phyloP scores from a whole-genome alignment of 2,113 vertebrate genomes.

The Psettodes erumei region DNA sequence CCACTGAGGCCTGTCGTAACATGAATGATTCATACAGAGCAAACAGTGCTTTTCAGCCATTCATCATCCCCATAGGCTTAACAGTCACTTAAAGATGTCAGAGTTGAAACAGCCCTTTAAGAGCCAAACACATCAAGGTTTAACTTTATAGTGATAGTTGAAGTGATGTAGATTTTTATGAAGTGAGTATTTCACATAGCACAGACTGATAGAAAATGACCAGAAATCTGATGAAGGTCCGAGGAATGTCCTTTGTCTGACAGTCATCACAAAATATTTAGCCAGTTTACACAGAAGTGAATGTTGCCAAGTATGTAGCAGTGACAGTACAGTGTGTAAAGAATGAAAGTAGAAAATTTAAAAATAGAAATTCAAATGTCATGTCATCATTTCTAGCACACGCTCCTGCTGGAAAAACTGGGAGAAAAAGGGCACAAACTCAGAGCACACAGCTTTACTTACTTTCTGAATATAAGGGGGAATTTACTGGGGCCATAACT shows the following conservation, averaged over 20 bases:
- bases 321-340: neutral
- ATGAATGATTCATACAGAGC: constrained; percentile 43
- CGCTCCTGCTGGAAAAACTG: neutral
- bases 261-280: too few species aligned
- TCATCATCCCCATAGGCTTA: neutral
- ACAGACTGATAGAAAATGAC: too few species aligned
- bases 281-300: too few species aligned
- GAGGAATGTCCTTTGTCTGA: too few species aligned
- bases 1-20: constrained; percentile 16
- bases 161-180: neutral
- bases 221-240: neutral
- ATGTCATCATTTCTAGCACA: neutral
- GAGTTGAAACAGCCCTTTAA: neutral
- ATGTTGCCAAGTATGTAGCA: neutral
- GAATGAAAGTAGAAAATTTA: neutral
- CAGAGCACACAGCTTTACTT: neutral
- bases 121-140: neutral
- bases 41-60: constrained; percentile 9
- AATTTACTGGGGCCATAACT: constrained; percentile 75
- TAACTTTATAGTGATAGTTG: too few species aligned
- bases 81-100: constrained; percentile 4
- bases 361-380: too few species aligned
- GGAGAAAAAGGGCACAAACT: neutral
- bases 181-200: neutral
- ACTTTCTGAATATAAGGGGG: constrained; percentile 41